These are phyloP conservation scores for Iphiclides podalirius DNA, from an alignment of 2,888 invertebrate genomes.

Conservation along the genomic window DNA sequence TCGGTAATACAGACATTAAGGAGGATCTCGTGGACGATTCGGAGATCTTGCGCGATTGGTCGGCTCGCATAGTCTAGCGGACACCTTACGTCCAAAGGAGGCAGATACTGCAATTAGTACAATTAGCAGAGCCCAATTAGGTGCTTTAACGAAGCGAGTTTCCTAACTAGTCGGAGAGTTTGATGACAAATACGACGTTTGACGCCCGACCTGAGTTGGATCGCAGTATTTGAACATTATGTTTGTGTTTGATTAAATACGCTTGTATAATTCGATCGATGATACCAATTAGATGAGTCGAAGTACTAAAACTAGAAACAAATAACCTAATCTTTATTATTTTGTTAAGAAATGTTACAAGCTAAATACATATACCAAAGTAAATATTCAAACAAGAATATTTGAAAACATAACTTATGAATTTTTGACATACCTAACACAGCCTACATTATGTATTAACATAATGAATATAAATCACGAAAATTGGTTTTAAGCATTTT, in stretches of 20 bases:
- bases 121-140: slow-evolving; percentile 73
- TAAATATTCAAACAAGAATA: no score
- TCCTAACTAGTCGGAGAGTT: slow-evolving; percentile 56
- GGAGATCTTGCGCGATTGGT: slow-evolving; percentile 29
- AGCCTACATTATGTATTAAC: no score
- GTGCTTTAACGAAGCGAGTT: slow-evolving; percentile 72
- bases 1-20: slow-evolving; percentile 23
- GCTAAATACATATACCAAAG: no score
- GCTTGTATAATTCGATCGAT: slow-evolving; percentile 4
- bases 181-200: slow-evolving; percentile 62
- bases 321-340: no score
- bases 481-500: no score
- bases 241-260: slow-evolving; percentile 43
- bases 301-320: no score
- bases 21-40: slow-evolving; percentile 11
- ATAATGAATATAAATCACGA: no score
- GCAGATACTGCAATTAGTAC: slow-evolving; percentile 64
- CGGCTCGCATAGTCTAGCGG: slow-evolving; percentile 38
- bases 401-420: no score
- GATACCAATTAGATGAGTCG: neutral
- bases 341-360: no score
- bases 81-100: slow-evolving; percentile 69
- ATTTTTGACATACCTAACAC: no score
- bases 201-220: slow-evolving; percentile 61
- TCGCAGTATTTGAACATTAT: slow-evolving; percentile 49